Base-by-base conservation (phyloP, 2,113 vertebrate genomes). In the Poicephalus meyeri region DNA sequence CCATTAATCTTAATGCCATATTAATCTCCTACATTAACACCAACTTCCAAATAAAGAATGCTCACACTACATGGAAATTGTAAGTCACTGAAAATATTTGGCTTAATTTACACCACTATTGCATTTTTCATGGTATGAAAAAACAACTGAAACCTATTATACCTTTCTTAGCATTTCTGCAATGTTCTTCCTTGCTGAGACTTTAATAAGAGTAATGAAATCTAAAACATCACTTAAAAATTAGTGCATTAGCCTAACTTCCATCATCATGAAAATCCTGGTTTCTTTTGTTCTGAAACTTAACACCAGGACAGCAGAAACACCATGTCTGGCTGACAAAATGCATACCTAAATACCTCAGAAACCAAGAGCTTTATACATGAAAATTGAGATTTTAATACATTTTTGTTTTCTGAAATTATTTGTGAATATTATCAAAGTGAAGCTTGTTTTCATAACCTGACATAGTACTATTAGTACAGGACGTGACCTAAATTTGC, bases 31-130 rank as follows among this genome's bases (percentile, higher is more conserved):
- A 92, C 73, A 84, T 49, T 78, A 85, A 49, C 42, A 80, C 65
- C 18, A 93, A 77, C 72, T 93, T 86, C 52, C 93, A 95, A 74
- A 93, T 94, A 92, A 85, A 66, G 84, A 97, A 91, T 78, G 37
- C 29, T 92, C 93, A 84, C 46, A 95, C 70, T 80, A 87, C 26
- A 87, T 28, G 33, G 46, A 98, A 96, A 96, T 95, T 91, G 80
- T 21, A 96, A 95, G n/a, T 63, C 78, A 52, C 2, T 80, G 64
- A 87, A 96, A 71, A 80, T 61, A 76, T 68, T 44, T 93, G n/a
- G 19, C 31, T 61, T 79, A 44, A 72, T 86, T 95, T 91, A 39
- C 49, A 77, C 56, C 83, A 47, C 46, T 71, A 92, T 7, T 92
- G 81, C 24, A 73, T 77, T 91, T 80, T 80, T 89, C 29, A 35